Percentiles rank a stretch among this genome's conserved stretches.
These are phyloP conservation scores for Peromyscus leucopus DNA, from an alignment of 2,113 vertebrate genomes.

Conservation along the genomic window DNA sequence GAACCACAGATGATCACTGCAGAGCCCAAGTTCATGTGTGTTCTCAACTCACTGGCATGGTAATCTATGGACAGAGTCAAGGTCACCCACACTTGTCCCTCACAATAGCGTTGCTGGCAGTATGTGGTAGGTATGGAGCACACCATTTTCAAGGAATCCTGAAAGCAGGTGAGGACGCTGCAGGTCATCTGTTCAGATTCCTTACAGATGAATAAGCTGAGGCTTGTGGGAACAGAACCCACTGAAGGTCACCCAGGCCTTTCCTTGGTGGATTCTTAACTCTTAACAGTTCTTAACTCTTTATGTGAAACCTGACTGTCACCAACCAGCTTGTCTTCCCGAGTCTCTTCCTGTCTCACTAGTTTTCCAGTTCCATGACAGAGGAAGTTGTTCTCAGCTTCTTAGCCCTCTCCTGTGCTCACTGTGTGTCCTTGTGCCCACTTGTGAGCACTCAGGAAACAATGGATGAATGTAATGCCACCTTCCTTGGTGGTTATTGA, in stretches of 20 bases:
- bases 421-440: rapidly evolving
- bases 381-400: neutral
- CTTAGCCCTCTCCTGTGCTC: neutral
- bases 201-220: neutral
- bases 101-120: neutral
- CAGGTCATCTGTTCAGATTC: neutral
- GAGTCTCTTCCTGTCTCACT: neutral
- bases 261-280: neutral
- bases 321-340: neutral
- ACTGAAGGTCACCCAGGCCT: neutral
- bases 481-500: neutral
- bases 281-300: neutral
- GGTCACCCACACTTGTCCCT: neutral
- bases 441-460: neutral
- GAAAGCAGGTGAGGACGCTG: neutral
- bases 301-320: neutral
- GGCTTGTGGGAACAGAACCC: neutral
- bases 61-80: neutral
- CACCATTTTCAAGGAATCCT: neutral
- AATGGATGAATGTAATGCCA: neutral
- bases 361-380: neutral
- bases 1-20: neutral
- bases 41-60: neutral
- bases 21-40: neutral
- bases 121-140: neutral